A percentile compares a stretch with the other conserved stretches of the same genome.
These are phyloP conservation scores for Chaenocephalus aceratus DNA, from an alignment of 2,113 vertebrate species.

Conservation along the genomic window DNA sequence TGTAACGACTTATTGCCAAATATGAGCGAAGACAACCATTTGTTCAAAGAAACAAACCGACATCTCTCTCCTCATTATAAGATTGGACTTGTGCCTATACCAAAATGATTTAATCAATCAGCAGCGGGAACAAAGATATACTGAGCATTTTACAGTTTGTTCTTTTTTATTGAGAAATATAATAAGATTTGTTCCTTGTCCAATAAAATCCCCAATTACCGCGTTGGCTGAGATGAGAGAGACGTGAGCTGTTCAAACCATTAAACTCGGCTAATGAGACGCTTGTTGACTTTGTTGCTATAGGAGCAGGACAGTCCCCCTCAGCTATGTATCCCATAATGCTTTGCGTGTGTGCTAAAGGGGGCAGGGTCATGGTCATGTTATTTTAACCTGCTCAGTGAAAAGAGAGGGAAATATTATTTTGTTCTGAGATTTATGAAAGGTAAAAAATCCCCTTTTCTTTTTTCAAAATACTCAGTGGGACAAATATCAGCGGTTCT, in stretches of 20 bases:
- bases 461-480: neutral
- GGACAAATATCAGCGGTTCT: no score
- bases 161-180: slow-evolving; percentile 54
- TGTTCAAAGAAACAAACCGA: slow-evolving; percentile 12
- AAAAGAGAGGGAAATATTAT: neutral
- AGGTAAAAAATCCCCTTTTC: neutral
- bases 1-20: neutral
- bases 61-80: slow-evolving; percentile 12
- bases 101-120: slow-evolving; percentile 31
- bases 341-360: slow-evolving; percentile 1
- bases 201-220: slow-evolving; percentile 62
- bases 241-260: slow-evolving; percentile 56
- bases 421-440: neutral
- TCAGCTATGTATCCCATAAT: slow-evolving; percentile 6
- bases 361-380: neutral
- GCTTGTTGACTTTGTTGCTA: slow-evolving; percentile 27
- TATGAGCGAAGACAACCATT: neutral
- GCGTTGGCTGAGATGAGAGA: slow-evolving; percentile 31
- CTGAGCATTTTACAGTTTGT: slow-evolving; percentile 53
- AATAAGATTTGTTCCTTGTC: slow-evolving; percentile 60
- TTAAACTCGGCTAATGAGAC: slow-evolving; percentile 69
- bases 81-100: slow-evolving; percentile 27
- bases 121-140: slow-evolving; percentile 21
- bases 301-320: neutral
- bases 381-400: neutral